phyloP scores from a whole-genome alignment of 2,113 vertebrate species.

The Emydura subglobosa region DNA sequence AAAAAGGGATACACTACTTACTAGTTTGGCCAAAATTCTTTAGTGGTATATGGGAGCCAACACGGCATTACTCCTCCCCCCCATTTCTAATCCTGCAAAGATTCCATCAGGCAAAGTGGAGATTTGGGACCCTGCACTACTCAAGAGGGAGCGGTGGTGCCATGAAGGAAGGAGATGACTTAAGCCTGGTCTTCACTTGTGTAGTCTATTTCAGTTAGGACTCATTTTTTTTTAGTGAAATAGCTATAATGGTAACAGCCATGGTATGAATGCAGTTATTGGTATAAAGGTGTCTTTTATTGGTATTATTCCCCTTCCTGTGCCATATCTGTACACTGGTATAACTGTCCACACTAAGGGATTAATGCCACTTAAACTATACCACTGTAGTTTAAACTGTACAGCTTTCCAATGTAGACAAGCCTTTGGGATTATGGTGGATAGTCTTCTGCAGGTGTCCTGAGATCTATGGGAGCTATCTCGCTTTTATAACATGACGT shows the following conservation, averaged over 20 bases:
- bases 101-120: not conserved
- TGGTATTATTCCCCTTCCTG: not conserved
- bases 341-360: not conserved
- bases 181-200: not conserved
- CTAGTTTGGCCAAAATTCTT: no score
- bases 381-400: no score
- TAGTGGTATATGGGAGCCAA: no score
- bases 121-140: not conserved
- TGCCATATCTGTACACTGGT: not conserved
- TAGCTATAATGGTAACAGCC: not conserved
- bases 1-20: no score
- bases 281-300: not conserved
- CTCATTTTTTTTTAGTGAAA: not conserved
- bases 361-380: not conserved
- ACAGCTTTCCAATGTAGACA: not conserved
- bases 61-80: no score
- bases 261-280: not conserved
- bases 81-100: not conserved
- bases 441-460: not conserved
- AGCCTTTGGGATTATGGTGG: not conserved
- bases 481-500: not conserved
- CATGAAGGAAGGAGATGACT: not conserved
- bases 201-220: not conserved
- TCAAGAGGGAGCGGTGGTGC: not conserved
- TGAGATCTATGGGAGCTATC: not conserved